Evolutionary conservation across 2,888 invertebrate species (phyloP).

Genomic region (Agrypnus murinus): DNA sequence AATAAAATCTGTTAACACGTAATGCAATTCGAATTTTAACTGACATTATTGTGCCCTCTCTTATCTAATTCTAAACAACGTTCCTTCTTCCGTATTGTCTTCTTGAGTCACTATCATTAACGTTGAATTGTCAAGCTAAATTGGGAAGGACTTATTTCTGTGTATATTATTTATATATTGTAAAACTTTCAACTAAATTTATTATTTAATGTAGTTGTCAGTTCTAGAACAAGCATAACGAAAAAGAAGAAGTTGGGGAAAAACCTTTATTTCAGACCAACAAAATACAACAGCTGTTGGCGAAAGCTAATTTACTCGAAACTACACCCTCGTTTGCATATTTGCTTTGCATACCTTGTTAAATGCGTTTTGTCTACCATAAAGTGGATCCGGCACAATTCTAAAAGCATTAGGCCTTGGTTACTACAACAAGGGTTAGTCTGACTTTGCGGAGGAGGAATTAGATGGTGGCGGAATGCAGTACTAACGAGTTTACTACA

Average conservation of each 20-base stretch:
- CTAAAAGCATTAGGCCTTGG: constrained; percentile 38
- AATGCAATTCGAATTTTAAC: no score
- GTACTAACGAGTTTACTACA: not conserved
- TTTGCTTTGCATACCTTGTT: constrained; percentile 49
- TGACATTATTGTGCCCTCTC: no score
- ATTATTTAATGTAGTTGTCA: not conserved
- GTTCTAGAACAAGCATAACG: no score
- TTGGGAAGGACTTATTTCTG: no score
- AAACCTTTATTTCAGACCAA: constrained; percentile 38
- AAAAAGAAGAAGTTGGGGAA: not conserved
- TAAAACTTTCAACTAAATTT: no score
- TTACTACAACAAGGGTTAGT: constrained; percentile 26
- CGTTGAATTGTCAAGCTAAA: no score
- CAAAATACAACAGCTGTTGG: constrained; percentile 41
- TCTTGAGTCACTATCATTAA: no score
- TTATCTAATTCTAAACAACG: no score
- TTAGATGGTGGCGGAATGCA: not conserved
- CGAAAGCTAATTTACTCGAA: constrained; percentile 44
- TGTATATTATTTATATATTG: no score
- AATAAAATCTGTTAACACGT: no score
- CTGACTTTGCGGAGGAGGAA: constrained; percentile 16
- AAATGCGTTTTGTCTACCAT: constrained; percentile 50
- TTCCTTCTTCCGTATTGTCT: no score
- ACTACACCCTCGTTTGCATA: constrained; percentile 46
- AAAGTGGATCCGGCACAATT: constrained; percentile 41